Base-by-base conservation (phyloP, 2,888 invertebrate species). In the Galerucella calmariensis region DNA sequence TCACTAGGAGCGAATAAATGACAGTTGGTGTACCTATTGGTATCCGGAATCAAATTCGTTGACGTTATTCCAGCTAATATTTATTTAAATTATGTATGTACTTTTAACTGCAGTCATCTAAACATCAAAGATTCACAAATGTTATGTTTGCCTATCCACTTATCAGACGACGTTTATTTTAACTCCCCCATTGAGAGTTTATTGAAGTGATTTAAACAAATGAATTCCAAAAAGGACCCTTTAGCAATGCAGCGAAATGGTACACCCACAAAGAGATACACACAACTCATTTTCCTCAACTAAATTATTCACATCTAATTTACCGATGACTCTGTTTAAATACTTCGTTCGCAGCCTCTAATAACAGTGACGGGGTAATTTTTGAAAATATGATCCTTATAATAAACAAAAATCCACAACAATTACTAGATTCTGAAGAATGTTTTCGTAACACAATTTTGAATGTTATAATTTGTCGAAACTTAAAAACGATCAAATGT, bases 241-340 rank as follows among this genome's bases (percentile, higher is more conserved):
- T 59, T 35, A 20, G 35, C 46, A 3, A 5, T 20, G 11, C 63
- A 20, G 27, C n/a, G 14, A 27, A 65, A 46, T 46, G 63, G 16
- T 65, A 20, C 12, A 65, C 46, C 67, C 67, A 70, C 70, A 67
- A 66, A 70, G 70, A 74, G 44, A 74, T 67, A 46, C 66, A 71
- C 75, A 59, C 65, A 72, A 72, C 66, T 72, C 65, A 74, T 70
- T 67, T 71, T 75, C 75, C 69, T 66, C 62, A 66, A 69, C 59
- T 66, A 53, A 75, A 75, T 75, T 75, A 75, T 75, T 72, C 72
- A 75, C 72, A 72, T 75, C 72, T 72, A 69, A 75, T 75, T 75
- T 72, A 69, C 66, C 69, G 75, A 75, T 75, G 72, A 75, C 72
- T 68, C 72, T 65, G 69, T 72, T 72, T 69, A 75, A 75, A 75